A percentile compares a stretch with the other conserved stretches of the same genome.
Conservation (phyloP, 2,797 vertebrate species). For the Bucorvus abyssinicus region DNA sequence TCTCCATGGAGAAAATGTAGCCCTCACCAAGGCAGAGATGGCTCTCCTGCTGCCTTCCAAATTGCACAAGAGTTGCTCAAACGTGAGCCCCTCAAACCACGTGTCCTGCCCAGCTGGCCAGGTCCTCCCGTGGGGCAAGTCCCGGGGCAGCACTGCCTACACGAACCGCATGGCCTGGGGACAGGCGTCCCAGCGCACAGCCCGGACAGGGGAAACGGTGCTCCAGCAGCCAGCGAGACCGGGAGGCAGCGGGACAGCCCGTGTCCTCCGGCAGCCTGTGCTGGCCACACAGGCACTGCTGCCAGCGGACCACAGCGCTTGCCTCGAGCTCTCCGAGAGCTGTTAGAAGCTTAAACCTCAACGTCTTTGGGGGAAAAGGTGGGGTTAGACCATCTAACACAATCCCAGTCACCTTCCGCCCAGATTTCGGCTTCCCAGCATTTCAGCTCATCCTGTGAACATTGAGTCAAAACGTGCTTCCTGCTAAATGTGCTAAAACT, state of each 20-base stretch:
- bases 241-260: neutral
- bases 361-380: neutral
- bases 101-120: neutral
- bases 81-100: neutral
- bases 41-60: neutral
- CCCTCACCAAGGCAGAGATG: neutral
- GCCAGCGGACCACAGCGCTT: accelerated
- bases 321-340: neutral
- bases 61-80: neutral
- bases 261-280: accelerated
- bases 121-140: neutral
- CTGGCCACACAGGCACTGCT: neutral
- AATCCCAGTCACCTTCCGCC: neutral
- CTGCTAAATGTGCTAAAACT: neutral
- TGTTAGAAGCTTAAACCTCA: too few relatives aligned
- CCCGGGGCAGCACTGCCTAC: neutral
- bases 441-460: neutral
- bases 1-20: neutral
- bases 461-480: neutral
- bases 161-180: neutral
- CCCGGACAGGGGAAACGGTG: neutral
- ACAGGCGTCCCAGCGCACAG: neutral
- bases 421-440: neutral
- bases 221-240: accelerated
- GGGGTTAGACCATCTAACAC: neutral